Conservation (phyloP, 2,113 vertebrate species). For the Poeciliopsis retropinna region DNA sequence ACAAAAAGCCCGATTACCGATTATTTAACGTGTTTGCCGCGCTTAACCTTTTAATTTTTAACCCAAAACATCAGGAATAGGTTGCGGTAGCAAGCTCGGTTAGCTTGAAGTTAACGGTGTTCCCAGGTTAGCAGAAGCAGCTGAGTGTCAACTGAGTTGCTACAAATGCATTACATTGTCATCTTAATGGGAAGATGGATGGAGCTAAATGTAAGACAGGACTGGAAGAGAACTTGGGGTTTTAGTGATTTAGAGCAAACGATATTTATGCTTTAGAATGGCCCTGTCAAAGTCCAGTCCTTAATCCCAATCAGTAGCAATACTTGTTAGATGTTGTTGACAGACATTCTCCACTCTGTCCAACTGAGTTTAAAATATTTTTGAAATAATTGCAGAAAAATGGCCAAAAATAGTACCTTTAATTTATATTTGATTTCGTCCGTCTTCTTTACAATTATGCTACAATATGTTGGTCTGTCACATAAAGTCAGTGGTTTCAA, state of each 20-base stretch:
- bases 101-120: no score
- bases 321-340: background rate
- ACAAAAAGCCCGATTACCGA: background rate
- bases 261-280: background rate
- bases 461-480: background rate
- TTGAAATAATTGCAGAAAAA: no score
- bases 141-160: background rate
- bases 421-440: background rate
- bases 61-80: background rate
- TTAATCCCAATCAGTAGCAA: background rate
- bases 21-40: background rate
- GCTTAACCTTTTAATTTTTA: background rate
- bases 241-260: no score
- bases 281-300: background rate
- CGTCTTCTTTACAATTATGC: background rate
- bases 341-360: background rate
- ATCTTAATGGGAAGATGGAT: background rate
- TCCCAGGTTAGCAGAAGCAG: no score
- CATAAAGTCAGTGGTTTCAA: background rate
- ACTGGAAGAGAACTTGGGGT: background rate
- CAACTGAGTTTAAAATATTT: background rate
- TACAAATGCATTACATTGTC: background rate
- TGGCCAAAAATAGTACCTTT: background rate
- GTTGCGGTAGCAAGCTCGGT: background rate
- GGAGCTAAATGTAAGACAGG: background rate